Percentiles rank a stretch among this genome's conserved stretches.
phyloP scores from a whole-genome alignment of 2,797 vertebrate genomes.

The Paramormyrops hopkinsi region DNA sequence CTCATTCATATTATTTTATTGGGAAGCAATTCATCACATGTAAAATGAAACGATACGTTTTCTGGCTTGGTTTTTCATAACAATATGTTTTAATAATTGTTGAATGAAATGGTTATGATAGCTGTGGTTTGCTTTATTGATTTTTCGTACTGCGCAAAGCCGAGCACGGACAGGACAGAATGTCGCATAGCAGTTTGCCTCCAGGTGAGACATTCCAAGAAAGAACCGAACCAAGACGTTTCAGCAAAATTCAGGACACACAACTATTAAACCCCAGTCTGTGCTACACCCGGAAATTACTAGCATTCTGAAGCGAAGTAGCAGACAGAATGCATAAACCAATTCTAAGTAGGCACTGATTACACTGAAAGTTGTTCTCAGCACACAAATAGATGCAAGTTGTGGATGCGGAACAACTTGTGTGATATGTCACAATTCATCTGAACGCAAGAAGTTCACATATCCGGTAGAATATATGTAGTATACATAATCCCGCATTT shows the following conservation, averaged over 20 bases:
- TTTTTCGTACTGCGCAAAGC: conserved; percentile 7
- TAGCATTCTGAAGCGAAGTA: neutral
- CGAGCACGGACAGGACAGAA: conserved; percentile 18
- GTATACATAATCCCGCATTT: neutral
- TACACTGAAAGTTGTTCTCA: neutral
- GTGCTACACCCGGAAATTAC: conserved; percentile 16
- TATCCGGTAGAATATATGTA: neutral
- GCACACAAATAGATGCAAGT: neutral
- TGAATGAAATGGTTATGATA: conserved; percentile 4
- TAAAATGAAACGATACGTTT: neutral
- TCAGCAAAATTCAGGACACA: conserved; percentile 26
- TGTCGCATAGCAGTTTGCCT: conserved; percentile 25
- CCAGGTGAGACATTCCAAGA: conserved; percentile 30
- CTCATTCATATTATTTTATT: neutral
- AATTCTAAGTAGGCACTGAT: neutral
- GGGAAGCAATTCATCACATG: neutral
- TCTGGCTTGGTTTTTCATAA: neutral
- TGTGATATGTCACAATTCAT: neutral
- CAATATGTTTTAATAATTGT: neutral
- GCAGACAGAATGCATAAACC: neutral
- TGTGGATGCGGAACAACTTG: neutral
- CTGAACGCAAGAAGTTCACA: neutral
- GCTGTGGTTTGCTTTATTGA: neutral
- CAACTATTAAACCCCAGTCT: conserved; percentile 29
- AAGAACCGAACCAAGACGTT: conserved; percentile 26